These are phyloP conservation scores for Dryobota labecula DNA, from an alignment of 2,888 invertebrate species.

Conservation along the genomic window DNA sequence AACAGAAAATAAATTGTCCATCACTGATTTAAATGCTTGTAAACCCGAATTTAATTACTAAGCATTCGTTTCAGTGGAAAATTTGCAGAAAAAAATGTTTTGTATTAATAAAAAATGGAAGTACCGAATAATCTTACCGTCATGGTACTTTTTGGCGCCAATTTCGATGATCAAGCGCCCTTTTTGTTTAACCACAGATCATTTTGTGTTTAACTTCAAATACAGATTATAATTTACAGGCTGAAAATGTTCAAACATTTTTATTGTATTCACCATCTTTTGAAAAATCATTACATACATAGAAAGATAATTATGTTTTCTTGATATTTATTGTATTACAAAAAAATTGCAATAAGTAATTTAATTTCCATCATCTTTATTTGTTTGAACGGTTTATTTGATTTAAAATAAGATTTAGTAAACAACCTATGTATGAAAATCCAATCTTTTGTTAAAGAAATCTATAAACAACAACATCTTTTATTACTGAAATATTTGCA, in stretches of 20 bases:
- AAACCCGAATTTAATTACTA: slow-evolving; percentile 6
- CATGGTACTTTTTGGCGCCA: slow-evolving; percentile 59
- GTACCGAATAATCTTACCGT: slow-evolving; percentile 40
- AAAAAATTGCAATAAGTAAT: neutral
- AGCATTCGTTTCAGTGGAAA: slow-evolving; percentile 31
- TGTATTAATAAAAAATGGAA: neutral
- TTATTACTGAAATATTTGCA: slow-evolving; percentile 27
- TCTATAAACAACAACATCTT: neutral
- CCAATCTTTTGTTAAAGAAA: neutral
- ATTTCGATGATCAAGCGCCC: slow-evolving; percentile 40
- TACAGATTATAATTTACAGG: slow-evolving; percentile 10
- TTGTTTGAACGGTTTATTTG: slow-evolving; percentile 39
- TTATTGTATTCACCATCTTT: neutral
- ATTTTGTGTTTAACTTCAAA: slow-evolving; percentile 7
- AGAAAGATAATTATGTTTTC: neutral
- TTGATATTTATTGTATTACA: neutral
- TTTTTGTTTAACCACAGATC: slow-evolving; percentile 15
- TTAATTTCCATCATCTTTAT: slow-evolving; percentile 6
- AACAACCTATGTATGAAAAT: neutral
- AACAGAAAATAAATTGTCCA: slow-evolving; percentile 22
- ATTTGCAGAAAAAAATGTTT: slow-evolving; percentile 23
- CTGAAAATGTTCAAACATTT: slow-evolving; percentile 23
- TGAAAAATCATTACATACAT: neutral
- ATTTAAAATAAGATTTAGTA: slow-evolving; percentile 10
- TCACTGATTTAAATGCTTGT: slow-evolving; percentile 37